Evolutionary conservation across 2,113 vertebrate genomes (phyloP).

Genomic region (Xyliphius kryptos): DNA sequence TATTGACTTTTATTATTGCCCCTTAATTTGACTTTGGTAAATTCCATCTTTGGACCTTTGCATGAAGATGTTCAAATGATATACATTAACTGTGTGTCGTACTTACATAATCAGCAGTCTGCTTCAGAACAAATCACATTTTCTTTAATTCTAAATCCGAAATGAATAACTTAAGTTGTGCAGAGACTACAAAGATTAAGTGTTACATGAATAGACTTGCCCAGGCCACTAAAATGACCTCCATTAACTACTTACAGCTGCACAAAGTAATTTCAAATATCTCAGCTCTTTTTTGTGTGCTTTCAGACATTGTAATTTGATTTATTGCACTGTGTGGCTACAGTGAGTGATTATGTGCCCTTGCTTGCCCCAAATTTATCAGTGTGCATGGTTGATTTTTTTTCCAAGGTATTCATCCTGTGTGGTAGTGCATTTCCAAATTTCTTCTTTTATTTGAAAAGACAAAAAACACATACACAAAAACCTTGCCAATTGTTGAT

Average conservation of each 20-base stretch:
- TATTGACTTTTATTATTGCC: too few species aligned
- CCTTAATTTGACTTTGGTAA: too few species aligned
- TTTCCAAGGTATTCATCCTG: conserved; percentile 20
- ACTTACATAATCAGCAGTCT: too few species aligned
- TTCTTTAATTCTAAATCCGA: too few species aligned
- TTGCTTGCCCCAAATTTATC: conserved; percentile 41
- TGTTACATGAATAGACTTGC: background rate
- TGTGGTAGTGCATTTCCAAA: conserved; percentile 11
- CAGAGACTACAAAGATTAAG: background rate
- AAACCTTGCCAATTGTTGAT: conserved; percentile 32
- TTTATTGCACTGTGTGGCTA: conserved; percentile 39
- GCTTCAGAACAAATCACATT: too few species aligned
- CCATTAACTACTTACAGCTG: conserved; percentile 35
- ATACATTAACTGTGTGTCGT: too few species aligned
- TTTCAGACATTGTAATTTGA: conserved; percentile 36
- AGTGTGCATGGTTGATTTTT: conserved; percentile 16
- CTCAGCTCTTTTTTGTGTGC: conserved; percentile 9
- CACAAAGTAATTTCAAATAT: conserved; percentile 32
- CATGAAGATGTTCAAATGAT: too few species aligned
- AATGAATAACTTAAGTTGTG: background rate
- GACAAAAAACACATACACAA: conserved; percentile 30
- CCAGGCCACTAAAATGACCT: conserved; percentile 17
- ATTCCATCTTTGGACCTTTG: too few species aligned
- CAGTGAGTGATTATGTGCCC: conserved; percentile 38
- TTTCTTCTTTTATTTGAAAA: conserved; percentile 41